Conservation (phyloP, 2,888 invertebrate species). For the Limnephilus marmoratus region DNA sequence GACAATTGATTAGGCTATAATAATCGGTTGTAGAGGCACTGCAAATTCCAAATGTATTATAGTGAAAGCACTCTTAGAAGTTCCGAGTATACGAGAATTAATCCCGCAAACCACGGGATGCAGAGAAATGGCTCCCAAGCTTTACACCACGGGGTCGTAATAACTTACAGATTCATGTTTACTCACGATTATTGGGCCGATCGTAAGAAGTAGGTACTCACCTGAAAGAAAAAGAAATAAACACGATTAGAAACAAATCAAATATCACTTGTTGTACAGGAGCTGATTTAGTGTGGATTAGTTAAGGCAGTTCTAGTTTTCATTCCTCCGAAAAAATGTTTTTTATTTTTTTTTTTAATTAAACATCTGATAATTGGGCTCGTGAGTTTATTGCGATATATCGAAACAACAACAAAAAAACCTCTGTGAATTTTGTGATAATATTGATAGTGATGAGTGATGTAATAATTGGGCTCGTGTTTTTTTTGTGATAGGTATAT, state of each 20-base stretch:
- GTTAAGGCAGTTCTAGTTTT: no score
- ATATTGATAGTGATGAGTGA: no score
- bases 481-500: no score
- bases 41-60: background rate
- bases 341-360: no score
- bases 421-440: no score
- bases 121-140: background rate
- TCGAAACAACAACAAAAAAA: no score
- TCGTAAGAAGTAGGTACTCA: background rate
- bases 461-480: no score
- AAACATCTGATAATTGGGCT: no score
- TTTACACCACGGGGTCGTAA: background rate
- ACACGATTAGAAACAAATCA: background rate
- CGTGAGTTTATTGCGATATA: no score
- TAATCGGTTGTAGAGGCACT: background rate
- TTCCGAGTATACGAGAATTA: background rate
- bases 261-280: background rate
- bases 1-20: background rate
- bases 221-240: background rate
- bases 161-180: background rate
- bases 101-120: background rate
- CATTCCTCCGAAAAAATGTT: no score
- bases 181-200: background rate
- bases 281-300: no score
- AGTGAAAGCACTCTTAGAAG: background rate